Evolutionary conservation across 2,888 invertebrate genomes (phyloP), one percentile per base, ranked within the genome.

Genomic region (Eupithecia exiguata): DNA sequence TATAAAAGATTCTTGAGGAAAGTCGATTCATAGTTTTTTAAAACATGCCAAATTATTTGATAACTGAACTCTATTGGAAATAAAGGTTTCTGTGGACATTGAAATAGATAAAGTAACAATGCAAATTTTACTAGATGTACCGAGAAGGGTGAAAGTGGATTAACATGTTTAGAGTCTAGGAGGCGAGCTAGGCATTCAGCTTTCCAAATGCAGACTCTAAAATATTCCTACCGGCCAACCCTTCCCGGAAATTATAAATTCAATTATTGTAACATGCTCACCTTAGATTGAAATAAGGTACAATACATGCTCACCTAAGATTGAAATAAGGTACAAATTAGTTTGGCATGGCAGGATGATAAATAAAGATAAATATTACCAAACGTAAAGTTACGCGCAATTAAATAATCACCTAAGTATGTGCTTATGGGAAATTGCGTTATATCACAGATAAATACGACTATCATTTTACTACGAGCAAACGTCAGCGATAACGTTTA

Each of bases 121-220:
- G 65, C 16, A 46, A 10, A 58, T 35, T 77, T 69, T 67, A 62
- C 68, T 72, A 76, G 73, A 83, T 83, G 81, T 82, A 81, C 58
- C 58, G 58, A 80, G 78, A 76, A 83, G 79, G 84, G 92, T 88
- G 92, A 92, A 93, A 92, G 93, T 92, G 84, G 87, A 86, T 82
- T 83, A 83, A 84, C 86, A 81, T 81, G 88, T 84, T 87, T 84
- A 82, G 81, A 83, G 80, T 77, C 81, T 84, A 78, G 82, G 82
- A 82, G 58, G 58, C 58, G 14, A 58, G 58, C 82, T 87, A 89
- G 88, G 87, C 87, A 85, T 88, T 81, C 80, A 86, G 86, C 92
- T 92, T 92, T 92, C 90, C 84, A 89, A 88, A 79, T 58, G 58
- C 71, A 75, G 38, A 43, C 70, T 68, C 40, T 65, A 68, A 68